These are phyloP conservation scores for Morone saxatilis DNA, from an alignment of 2,113 vertebrate genomes.

Conservation along the genomic window DNA sequence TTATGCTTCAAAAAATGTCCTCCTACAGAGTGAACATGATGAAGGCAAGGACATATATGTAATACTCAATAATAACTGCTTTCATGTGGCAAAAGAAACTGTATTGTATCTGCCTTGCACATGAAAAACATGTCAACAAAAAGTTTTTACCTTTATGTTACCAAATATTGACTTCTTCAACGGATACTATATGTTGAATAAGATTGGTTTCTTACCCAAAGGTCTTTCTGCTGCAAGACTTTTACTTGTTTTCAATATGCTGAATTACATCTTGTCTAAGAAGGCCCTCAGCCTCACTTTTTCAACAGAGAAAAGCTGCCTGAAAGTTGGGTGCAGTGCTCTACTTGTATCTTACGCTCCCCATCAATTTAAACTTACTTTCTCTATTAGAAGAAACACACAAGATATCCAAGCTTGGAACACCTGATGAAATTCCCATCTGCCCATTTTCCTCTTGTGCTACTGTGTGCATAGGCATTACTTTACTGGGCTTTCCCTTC, in stretches of 20 bases:
- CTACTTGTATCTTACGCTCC: not conserved
- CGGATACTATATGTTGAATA: not conserved
- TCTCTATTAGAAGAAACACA: not conserved
- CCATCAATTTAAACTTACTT: not conserved
- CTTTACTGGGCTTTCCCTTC: not conserved
- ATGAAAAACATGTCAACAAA: not conserved
- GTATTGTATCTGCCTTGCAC: not conserved
- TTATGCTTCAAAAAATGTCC: slow-evolving; percentile 16
- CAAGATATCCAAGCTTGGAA: slow-evolving; percentile 8
- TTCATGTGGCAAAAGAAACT: not conserved
- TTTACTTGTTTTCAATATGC: not conserved
- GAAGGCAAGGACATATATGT: slow-evolving; percentile 7
- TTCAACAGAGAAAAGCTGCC: not conserved
- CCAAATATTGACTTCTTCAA: not conserved
- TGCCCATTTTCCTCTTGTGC: slow-evolving; percentile 17
- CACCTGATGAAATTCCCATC: slow-evolving; percentile 46
- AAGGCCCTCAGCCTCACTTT: not conserved
- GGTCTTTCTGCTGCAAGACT: not conserved
- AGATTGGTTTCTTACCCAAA: not conserved
- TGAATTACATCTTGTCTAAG: not conserved
- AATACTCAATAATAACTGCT: slow-evolving; percentile 12
- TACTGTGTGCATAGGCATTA: not conserved
- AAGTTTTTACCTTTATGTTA: not conserved
- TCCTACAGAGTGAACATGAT: slow-evolving; percentile 5
- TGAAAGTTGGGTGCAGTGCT: not conserved